Evolutionary conservation across 2,113 vertebrate species (phyloP), one percentile per base, ranked within the genome.

Genomic region (Python bivittatus): DNA sequence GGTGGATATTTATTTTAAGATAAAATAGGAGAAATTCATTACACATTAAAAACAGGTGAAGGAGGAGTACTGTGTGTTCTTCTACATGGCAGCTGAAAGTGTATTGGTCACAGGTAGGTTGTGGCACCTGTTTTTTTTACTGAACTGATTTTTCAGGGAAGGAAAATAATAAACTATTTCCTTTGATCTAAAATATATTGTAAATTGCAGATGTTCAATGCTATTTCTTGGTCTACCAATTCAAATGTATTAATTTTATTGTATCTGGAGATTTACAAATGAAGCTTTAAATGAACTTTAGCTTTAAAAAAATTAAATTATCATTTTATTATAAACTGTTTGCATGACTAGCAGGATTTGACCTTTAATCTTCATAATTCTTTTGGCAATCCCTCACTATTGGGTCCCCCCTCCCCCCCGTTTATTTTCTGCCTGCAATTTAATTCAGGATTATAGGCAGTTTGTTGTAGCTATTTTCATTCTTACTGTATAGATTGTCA

Each of bases 231-330:
- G 23, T 96, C 86, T 94, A 95, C 7, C 12, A 83, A 1, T 42
- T 15, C 42, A 86, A 12, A 42, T 92, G 3, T 38, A 94, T 13
- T 92, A 9, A 88, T 92, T 8, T 88, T 42, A 23, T 13, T 56
- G 93, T 58, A 93, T 90, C 93, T 94, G 90, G 25, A 92, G 0
- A 9, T 94, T 96, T 91, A 86, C 95, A 94, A 88, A 92, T n/a
- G 8, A 85, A 25, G 38, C 54, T 89, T 57, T 64, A 84, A 72
- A 42, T 86, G 88, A 96, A 90, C 0, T 87, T 27, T 15, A 92
- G 89, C 15, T 48, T 48, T 84, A 44, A 90, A 92, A 29, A 58
- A 84, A 42, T 56, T 27, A 42, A 90, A 94, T 0, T 29, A 84
- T 2, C 1, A 91, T 92, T 96, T 91, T 85, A 20, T 91, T 79